Evolutionary conservation across 2,113 vertebrate genomes (phyloP).

Genomic region (Hydrochoerus hydrochaeris): DNA sequence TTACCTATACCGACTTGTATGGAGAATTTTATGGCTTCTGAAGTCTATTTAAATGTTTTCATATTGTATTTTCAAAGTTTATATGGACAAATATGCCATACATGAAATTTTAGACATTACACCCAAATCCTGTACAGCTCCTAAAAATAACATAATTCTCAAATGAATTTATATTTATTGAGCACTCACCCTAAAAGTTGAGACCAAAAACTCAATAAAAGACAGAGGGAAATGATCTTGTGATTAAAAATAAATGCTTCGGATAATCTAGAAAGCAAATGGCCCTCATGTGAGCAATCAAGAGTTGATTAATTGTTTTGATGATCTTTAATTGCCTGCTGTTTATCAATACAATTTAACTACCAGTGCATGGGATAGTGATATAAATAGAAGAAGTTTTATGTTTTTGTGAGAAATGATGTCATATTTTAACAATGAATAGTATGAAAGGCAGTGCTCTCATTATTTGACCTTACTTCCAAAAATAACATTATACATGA

Average conservation of each 20-base stretch:
- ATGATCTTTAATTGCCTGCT: conserved; percentile 65
- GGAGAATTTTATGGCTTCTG: neutral
- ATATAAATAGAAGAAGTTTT: conserved; percentile 60
- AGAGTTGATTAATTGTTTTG: conserved; percentile 72
- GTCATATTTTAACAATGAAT: conserved; percentile 47
- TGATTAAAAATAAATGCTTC: neutral
- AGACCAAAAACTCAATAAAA: conserved; percentile 15
- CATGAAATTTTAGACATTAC: neutral
- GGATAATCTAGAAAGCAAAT: conserved; percentile 69
- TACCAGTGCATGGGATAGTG: neutral
- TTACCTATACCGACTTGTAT: neutral
- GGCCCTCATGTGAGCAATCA: conserved; percentile 59
- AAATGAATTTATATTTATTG: conserved; percentile 2
- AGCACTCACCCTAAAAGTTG: conserved; percentile 3
- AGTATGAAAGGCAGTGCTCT: neutral
- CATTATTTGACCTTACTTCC: conserved; percentile 19
- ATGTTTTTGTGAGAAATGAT: conserved; percentile 45
- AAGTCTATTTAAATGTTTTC: neutral
- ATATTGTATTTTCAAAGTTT: neutral
- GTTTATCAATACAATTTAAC: conserved; percentile 74
- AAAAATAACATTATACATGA: neutral
- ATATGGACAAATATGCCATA: neutral
- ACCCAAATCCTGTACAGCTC: neutral
- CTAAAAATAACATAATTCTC: neutral
- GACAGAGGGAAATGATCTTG: conserved; percentile 61